phyloP scores from a whole-genome alignment of 2,888 invertebrate species.

The Neria commutata region DNA sequence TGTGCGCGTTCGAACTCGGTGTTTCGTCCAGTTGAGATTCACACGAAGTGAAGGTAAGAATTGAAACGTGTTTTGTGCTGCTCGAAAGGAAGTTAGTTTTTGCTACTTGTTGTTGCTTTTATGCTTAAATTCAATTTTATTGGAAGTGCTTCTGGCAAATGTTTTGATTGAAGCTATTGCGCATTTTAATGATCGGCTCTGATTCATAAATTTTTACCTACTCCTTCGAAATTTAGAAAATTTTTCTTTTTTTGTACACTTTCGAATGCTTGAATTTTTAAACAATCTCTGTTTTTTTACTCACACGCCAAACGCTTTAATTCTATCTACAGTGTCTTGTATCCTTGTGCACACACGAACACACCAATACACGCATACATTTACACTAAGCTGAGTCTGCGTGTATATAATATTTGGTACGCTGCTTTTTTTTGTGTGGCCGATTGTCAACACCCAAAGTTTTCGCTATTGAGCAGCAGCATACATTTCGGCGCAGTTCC shows the following conservation, averaged over 20 bases:
- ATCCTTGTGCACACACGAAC: background rate
- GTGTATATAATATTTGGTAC: background rate
- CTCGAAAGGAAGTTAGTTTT: no score
- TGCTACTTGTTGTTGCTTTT: no score
- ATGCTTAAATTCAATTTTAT: background rate
- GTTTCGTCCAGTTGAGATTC: background rate
- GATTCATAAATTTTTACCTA: background rate
- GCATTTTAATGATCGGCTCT: background rate
- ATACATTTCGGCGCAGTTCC: background rate
- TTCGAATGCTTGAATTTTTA: background rate
- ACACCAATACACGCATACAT: background rate
- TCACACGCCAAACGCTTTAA: background rate
- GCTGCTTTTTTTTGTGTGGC: background rate
- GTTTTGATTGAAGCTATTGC: background rate
- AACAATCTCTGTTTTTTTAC: background rate
- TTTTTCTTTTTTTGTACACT: background rate
- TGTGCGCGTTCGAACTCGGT: background rate
- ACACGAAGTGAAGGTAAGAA: no score
- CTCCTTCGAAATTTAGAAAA: background rate
- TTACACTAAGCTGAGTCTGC: background rate
- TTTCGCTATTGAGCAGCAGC: no score
- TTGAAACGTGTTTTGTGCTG: no score
- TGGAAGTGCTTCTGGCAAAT: background rate
- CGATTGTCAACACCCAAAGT: conserved; percentile 20
- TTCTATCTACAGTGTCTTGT: background rate